Evolutionary conservation across 1,140 invertebrate species (phyloP).

Genomic region (Dreissena polymorpha): DNA sequence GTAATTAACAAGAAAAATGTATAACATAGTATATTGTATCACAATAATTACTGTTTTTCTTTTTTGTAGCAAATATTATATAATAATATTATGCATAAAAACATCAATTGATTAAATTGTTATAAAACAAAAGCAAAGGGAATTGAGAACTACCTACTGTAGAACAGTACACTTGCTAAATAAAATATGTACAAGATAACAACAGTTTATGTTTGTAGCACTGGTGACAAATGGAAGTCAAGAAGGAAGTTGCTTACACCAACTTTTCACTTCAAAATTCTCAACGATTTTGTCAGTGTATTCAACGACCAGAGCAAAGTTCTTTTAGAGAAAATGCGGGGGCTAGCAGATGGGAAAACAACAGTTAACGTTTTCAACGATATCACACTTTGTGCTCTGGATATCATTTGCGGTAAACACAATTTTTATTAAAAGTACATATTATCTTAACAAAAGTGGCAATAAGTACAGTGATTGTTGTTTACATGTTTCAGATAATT

Average conservation of each 20-base stretch:
- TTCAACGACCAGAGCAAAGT: conserved; percentile 89
- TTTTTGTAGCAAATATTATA: too few relatives aligned
- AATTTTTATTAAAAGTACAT: conserved; percentile 46
- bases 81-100: too few relatives aligned
- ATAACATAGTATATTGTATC: too few relatives aligned
- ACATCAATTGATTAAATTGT: too few relatives aligned
- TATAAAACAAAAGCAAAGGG: neutral
- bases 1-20: neutral
- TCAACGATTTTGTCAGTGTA: conserved; percentile 91
- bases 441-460: neutral
- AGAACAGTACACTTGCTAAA: neutral
- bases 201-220: conserved; percentile 82
- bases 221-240: conserved; percentile 88
- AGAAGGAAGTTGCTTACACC: conserved; percentile 94
- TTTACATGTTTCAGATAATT: too few relatives aligned
- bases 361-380: conserved; percentile 88
- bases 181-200: neutral
- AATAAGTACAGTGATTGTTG: too few relatives aligned
- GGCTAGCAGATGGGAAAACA: conserved; percentile 81
- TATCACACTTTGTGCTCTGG: conserved; percentile 90
- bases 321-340: conserved; percentile 84
- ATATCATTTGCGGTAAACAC: conserved; percentile 91
- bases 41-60: too few relatives aligned
- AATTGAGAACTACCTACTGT: neutral
- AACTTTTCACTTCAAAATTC: conserved; percentile 93